Evolutionary conservation across 2,113 vertebrate species (phyloP), one percentile per base, ranked within the genome.

Genomic region (Fregata magnificens): DNA sequence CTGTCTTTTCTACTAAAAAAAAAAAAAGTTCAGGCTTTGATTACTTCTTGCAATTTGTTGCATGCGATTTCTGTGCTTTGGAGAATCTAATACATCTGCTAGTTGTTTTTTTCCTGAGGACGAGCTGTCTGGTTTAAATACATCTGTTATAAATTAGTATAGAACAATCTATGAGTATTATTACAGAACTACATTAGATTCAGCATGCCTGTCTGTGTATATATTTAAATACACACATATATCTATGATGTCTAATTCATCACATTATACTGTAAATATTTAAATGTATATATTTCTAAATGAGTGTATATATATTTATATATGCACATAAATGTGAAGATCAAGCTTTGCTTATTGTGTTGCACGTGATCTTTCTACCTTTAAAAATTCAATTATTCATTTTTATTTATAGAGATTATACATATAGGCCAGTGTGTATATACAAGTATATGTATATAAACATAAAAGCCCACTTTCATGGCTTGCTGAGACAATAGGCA

Each of bases 1-100:
- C 92, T 83, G 59, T 34, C 76, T 91, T 49, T 89, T 65, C 52
- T 73, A 77, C 42, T 29, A 25, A 31, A 69, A 83, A 87, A 55
- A 87, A 61, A 55, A 82, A 71, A 45, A 71, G 53, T 91, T 90
- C 32, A 62, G 38, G 84, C 40, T 92, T 84, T 74, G 69, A 85
- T 90, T 95, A 88, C 71, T 92, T 93, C 92, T 86, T 94, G 87
- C 73, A 91, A 87, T 91, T 87, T 93, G 74, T 95, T 95, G 87
- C 66, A 77, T 70, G 82, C 47, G 49, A 86, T 94, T 94, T 87
- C 82, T 59, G 70, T 91, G 65, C 67, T 93, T 87, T 85, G 77
- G 91, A 93, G 50, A 92, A 93, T 73, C 80, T 88, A 26, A 80
- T 65, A 70, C 50, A 86, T 88, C 87, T 96, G 70, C 81, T 61